A percentile compares a stretch with the other conserved stretches of the same genome.
Evolutionary conservation across 1,140 invertebrate genomes (phyloP).

Genomic region (Drosophila takahashii): DNA sequence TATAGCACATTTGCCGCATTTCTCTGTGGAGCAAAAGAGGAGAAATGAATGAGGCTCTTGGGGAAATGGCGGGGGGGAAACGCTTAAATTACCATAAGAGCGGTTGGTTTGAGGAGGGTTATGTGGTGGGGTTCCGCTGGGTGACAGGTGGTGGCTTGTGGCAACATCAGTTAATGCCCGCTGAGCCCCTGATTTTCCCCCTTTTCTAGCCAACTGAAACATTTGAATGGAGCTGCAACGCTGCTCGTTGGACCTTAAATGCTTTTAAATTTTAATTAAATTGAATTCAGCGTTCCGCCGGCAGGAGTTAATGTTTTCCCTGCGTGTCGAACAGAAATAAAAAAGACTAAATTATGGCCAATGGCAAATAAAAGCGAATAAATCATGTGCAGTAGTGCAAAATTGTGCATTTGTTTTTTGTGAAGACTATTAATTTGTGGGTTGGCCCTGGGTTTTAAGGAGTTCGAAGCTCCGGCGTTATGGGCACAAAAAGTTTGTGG

Average conservation of each 20-base stretch:
- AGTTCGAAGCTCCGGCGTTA: background rate
- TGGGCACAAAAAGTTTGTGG: constrained; percentile 26
- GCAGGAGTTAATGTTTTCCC: constrained; percentile 25
- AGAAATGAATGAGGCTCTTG: constrained; percentile 16
- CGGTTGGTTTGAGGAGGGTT: constrained; percentile 12
- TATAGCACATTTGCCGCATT: constrained; percentile 30
- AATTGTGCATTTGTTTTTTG: constrained; percentile 26
- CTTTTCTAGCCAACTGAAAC: constrained; percentile 56
- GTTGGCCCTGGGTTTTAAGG: constrained; percentile 7
- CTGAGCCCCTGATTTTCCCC: constrained; percentile 31
- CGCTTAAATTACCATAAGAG: constrained; percentile 67
- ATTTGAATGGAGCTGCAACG: constrained; percentile 37
- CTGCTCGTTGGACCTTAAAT: constrained; percentile 36
- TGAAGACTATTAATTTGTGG: constrained; percentile 36
- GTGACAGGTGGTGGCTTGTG: constrained; percentile 57
- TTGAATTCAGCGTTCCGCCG: constrained; percentile 44
- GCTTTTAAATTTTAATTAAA: constrained; percentile 55
- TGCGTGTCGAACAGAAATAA: constrained; percentile 42
- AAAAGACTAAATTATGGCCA: constrained; percentile 38
- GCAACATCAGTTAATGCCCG: constrained; percentile 61
- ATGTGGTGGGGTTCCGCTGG: constrained; percentile 11
- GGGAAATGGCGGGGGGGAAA: constrained; percentile 7
- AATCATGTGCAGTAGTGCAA: constrained; percentile 28
- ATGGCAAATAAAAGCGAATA: constrained; percentile 29
- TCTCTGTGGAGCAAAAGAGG: constrained; percentile 10